Evolutionary conservation across 2,888 invertebrate species (phyloP).

Genomic region (Altica lythri): DNA sequence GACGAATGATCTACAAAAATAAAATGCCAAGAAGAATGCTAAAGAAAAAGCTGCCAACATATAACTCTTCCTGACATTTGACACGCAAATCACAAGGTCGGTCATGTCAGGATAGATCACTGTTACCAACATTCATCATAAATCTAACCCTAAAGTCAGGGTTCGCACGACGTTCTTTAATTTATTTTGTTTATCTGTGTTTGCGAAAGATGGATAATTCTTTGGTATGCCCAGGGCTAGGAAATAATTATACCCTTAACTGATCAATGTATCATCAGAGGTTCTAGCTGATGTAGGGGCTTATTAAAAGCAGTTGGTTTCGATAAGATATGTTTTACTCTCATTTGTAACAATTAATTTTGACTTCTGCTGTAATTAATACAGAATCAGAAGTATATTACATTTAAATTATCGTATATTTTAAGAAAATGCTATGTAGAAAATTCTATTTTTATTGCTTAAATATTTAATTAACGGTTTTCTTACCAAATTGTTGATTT

Average conservation of each 20-base stretch:
- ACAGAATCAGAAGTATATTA: neutral
- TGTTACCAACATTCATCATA: conserved; percentile 26
- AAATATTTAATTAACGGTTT: too few relatives aligned
- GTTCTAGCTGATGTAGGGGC: conserved; percentile 47
- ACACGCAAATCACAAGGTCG: conserved; percentile 48
- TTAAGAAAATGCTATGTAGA: too few relatives aligned
- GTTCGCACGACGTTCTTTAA: conserved; percentile 35
- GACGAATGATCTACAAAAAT: conserved; percentile 19
- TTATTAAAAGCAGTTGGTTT: conserved; percentile 51
- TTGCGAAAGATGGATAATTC: conserved; percentile 36
- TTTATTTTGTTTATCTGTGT: conserved; percentile 37
- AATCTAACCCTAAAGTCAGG: conserved; percentile 21
- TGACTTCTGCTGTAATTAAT: conserved; percentile 42
- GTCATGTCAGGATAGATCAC: conserved; percentile 24
- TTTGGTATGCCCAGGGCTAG: conserved; percentile 34
- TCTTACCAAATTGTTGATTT: too few relatives aligned
- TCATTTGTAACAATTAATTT: conserved; percentile 58
- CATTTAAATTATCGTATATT: conserved; percentile 6
- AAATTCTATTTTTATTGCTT: too few relatives aligned
- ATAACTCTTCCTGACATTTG: conserved; percentile 48
- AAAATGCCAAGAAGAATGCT: too few relatives aligned
- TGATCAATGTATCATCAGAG: conserved; percentile 50
- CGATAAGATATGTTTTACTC: conserved; percentile 45
- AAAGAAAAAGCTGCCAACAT: conserved; percentile 33
- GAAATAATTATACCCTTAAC: conserved; percentile 48